Evolutionary conservation across 1,140 invertebrate genomes (phyloP), one percentile per base, ranked within the genome.

Genomic region (Drosophila seguyi): DNA sequence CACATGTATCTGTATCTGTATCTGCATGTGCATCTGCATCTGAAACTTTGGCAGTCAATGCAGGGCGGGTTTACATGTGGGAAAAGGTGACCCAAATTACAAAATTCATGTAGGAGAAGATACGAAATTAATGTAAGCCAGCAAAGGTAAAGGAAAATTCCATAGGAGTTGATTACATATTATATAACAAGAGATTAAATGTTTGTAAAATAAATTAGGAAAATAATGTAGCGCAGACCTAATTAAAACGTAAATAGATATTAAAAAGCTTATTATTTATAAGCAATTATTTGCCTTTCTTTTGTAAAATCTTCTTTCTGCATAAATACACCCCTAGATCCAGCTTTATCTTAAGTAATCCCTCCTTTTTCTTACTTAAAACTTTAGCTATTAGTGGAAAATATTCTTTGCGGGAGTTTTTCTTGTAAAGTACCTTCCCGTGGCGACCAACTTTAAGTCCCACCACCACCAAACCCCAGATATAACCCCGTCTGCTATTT

Each of bases 31-130:
- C 45, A 47, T 44, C 57, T 31, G 63, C 25, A 67, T 45, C 63
- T 47, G 63, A 29, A 66, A 41, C 65, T 66, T 69, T 42, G 14
- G 29, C 45, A 42, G 29, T n/a, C 45, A 14, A 42, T 34, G 44
- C 29, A 36, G 31, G 36, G n/a, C 29, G 65, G 29, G n/a, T 8
- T 44, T 53, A 47, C 66, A 69, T 68, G 45, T 66, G 14, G 57
- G 27, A 39, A 65, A 44, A 69, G 61, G 68, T 74, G 71, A 74
- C 71, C 71, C 71, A 73, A 73, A 73, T 74, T 74, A 45, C 53
- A 16, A 62, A 45, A 41, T 31, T 29, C 31, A 18, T 13, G 56
- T 14, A 29, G 38, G 22, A 42, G 36, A 71, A 53, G 41, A 39
- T 16, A 39, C 13, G 22, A 45, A 72, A 34, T 61, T 61, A 42